Evolutionary conservation across 2,797 vertebrate species (phyloP).

Genomic region (Bradypus variegatus): DNA sequence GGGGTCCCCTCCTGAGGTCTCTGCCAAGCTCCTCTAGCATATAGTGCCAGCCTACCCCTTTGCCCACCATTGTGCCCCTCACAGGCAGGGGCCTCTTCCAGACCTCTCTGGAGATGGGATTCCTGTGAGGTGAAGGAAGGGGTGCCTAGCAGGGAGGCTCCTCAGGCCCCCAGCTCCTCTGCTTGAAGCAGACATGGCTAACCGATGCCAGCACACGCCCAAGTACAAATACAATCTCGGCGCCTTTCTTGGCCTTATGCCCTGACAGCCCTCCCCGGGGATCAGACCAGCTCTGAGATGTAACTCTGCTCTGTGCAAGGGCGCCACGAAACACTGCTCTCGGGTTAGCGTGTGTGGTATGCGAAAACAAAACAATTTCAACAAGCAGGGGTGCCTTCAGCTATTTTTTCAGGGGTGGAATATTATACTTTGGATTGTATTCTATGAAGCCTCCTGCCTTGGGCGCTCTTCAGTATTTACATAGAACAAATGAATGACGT

Average conservation of each 20-base stretch:
- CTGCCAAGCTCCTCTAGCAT: not conserved
- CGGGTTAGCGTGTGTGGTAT: not conserved
- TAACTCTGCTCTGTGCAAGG: too few relatives aligned
- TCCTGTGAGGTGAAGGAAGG: not conserved
- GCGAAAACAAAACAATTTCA: not conserved
- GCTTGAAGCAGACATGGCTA: not conserved
- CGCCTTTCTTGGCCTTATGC: not conserved
- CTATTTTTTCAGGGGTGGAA: too few relatives aligned
- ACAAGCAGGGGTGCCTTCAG: not conserved
- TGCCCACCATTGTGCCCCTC: not conserved
- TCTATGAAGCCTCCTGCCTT: not conserved
- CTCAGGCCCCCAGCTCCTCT: not conserved
- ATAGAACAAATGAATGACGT: not conserved
- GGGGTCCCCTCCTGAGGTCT: not conserved
- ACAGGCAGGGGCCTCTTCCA: not conserved
- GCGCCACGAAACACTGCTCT: not conserved
- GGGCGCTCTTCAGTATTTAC: not conserved
- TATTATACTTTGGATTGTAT: not conserved
- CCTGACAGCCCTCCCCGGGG: fast-evolving
- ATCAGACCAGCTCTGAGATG: fast-evolving
- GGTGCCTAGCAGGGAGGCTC: too few relatives aligned
- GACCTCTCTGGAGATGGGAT: not conserved
- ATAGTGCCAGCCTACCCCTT: not conserved
- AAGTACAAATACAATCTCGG: not conserved
- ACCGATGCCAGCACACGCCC: not conserved